Base-by-base conservation (phyloP, 2,888 invertebrate species). In the Alsophila aescularia region DNA sequence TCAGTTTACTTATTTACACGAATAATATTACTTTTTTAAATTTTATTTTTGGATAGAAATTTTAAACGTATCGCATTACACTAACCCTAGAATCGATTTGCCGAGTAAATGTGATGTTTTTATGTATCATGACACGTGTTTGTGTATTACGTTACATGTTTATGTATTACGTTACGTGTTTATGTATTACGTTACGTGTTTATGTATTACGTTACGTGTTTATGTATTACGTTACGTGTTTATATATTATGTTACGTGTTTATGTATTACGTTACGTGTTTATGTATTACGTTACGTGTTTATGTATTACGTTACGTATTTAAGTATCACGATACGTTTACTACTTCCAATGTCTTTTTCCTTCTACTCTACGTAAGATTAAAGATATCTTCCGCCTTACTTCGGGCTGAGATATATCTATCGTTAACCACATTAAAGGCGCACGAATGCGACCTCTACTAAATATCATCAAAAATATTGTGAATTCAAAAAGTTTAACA, bases 391-490 rank as follows among this genome's bases (percentile, higher is more conserved):
- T 34, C 13, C 14, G 42, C 31, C 42, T 36, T 31, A 0, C 7
- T 35, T n/a, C 13, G 15, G 29, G 16, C 27, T 29, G 18, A 18
- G 15, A 41, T 21, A 50, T 18, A 24, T 14, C 35, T 35, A 41
- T 29, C 5, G n/a, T 2, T 41, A 41, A 48, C 32, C 21, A n/a
- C n/a, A 32, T n/a, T 48, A 14, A 32, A 2, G 27, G 18, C 52
- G 29, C 35, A 9, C 47, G 21, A 41, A 14, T 8, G 31, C 13
- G 48, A 16, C 44, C 31, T n/a, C 18, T 12, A 32, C 47, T 53
- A 43, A 43, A 53, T 18, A 48, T 32, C 48, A 32, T 48, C 49
- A 39, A 53, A 54, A 35, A 54, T 54, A 49, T 48, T 29, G 47
- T 29, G 29, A 14, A 12, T 40, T 12, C 27, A 10, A 14, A 49